Evolutionary conservation across 2,888 invertebrate genomes (phyloP).

Genomic region (Arrhopalites spinosus): DNA sequence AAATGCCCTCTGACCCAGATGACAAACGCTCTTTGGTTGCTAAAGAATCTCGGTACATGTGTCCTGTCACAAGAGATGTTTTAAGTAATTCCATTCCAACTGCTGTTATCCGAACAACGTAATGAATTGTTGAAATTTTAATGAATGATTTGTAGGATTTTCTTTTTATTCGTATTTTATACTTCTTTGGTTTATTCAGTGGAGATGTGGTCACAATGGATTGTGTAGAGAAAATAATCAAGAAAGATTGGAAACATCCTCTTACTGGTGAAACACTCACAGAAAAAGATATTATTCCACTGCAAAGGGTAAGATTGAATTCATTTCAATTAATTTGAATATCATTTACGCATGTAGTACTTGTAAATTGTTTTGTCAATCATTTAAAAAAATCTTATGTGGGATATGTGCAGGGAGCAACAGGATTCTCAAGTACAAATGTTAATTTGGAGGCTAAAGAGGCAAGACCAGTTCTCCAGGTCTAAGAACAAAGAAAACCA

Average conservation of each 20-base stretch:
- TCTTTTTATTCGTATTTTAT: too few species aligned
- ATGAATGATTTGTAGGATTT: too few species aligned
- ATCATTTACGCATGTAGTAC: too few species aligned
- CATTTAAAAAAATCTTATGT: too few species aligned
- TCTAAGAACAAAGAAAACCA: background rate
- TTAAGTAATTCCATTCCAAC: conserved; percentile 92
- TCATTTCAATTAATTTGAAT: too few species aligned
- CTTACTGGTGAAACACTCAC: conserved; percentile 80
- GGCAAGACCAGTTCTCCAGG: conserved; percentile 78
- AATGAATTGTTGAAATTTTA: conserved; percentile 45
- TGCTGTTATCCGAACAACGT: conserved; percentile 88
- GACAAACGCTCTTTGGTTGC: conserved; percentile 84
- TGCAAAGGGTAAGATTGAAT: conserved; percentile 76
- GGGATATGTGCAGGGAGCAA: conserved; percentile 93
- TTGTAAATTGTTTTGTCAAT: too few species aligned
- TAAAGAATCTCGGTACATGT: conserved; percentile 93
- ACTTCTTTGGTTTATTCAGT: too few species aligned
- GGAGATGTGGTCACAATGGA: conserved; percentile 95
- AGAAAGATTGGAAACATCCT: conserved; percentile 96
- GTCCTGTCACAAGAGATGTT: conserved; percentile 95
- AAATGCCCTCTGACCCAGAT: conserved; percentile 82
- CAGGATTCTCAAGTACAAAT: conserved; percentile 90
- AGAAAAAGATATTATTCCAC: conserved; percentile 87
- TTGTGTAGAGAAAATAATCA: conserved; percentile 93
- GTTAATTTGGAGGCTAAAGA: conserved; percentile 80